Base-by-base conservation (phyloP, 2,113 vertebrate species). In the Microtus pennsylvanicus region DNA sequence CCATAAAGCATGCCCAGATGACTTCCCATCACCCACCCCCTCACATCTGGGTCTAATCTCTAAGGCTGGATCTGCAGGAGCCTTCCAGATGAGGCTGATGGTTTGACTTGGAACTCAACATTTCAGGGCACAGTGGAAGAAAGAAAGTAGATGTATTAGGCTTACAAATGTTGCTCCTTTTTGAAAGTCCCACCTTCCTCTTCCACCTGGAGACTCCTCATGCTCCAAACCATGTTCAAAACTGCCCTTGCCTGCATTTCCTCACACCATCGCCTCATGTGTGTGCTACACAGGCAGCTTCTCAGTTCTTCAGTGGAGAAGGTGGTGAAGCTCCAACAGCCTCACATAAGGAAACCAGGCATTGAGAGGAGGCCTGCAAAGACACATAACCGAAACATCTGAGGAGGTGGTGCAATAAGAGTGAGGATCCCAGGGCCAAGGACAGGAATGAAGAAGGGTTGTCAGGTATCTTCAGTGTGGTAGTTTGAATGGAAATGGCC, bases 231-330 rank as follows among this genome's bases (percentile, higher is more conserved):
- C 70, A 35, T 33, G 14, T 33, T 70, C 83, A 16, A 11, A 33
- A 5, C 13, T 47, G 10, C n/a, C 74, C 35, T 75, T 11, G 26
- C 33, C 6, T 19, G 7, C 0, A 0, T 81, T 13, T 45, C 42
- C 50, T 69, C 38, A 24, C 19, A 5, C 11, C 35, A 52, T 26
- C 50, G 1, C 21, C 42, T 89, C 58, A 26, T 21, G 12, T 24
- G 7, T 35, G 16, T 17, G 2, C 35, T 14, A 65, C 16, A 8
- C 3, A 6, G 6, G 75, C 75, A 47, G 26, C 42, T 45, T 77
- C 26, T 35, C 17, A 19, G 24, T 26, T 61, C 72, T 24, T 80
- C 58, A 17, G 21, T 16, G 14, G 74, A 77, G 55, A 87, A 67
- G 72, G 5, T 10, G 7, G 78, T 52, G 61, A 75, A 30, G 45